These are phyloP conservation scores for Drosophila suzukii DNA, from an alignment of 1,140 invertebrate species.

Conservation along the genomic window DNA sequence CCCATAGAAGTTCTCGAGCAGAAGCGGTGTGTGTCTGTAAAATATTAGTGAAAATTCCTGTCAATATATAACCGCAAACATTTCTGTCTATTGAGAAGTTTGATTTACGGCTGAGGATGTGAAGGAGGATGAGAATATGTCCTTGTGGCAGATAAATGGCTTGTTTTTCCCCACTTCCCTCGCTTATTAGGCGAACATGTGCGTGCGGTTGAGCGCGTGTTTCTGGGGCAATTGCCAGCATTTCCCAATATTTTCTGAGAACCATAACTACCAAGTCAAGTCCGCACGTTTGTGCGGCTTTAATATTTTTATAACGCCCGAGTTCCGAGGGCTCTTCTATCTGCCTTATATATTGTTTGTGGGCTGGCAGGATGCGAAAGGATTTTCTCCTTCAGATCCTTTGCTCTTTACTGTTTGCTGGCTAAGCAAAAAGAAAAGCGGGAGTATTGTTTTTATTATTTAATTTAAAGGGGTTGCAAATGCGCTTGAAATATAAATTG, in stretches of 20 bases:
- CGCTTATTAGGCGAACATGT: conserved; percentile 38
- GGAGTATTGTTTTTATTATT: conserved; percentile 55
- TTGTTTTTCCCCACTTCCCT: conserved; percentile 7
- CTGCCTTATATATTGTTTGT: conserved; percentile 25
- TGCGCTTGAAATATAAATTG: conserved; percentile 58
- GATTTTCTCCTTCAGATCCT: conserved; percentile 10
- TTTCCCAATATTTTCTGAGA: conserved; percentile 39
- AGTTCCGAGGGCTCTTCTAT: conserved; percentile 12
- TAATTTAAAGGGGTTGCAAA: conserved; percentile 57
- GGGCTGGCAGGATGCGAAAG: conserved; percentile 5
- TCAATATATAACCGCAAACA: conserved; percentile 59
- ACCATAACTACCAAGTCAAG: conserved; percentile 28
- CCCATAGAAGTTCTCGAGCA: conserved; percentile 15
- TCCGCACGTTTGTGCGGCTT: conserved; percentile 40
- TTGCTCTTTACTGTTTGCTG: conserved; percentile 10
- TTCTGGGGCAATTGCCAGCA: conserved; percentile 45
- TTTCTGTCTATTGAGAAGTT: conserved; percentile 58
- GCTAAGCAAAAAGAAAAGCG: conserved; percentile 14
- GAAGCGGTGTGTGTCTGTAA: conserved; percentile 18
- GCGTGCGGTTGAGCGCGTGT: conserved; percentile 34
- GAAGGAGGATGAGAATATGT: conserved; percentile 6
- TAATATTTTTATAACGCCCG: conserved; percentile 53
- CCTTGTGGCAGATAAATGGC: conserved; percentile 32
- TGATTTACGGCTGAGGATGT: conserved; percentile 57
- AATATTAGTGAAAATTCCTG: conserved; percentile 54